Base-by-base conservation (phyloP, 2,888 invertebrate species). In the Epinotia demarniana region DNA sequence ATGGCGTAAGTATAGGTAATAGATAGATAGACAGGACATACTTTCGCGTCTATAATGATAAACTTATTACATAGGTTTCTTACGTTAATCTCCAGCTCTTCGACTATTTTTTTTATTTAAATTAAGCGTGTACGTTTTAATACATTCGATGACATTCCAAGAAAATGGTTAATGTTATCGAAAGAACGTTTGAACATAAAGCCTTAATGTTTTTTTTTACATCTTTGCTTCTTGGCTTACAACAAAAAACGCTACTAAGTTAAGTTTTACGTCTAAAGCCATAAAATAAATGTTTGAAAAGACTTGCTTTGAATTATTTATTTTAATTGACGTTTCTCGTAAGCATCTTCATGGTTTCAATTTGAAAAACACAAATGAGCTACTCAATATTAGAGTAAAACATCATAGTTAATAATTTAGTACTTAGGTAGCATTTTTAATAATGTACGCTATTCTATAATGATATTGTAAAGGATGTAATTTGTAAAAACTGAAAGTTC, bases 101-200 rank as follows among this genome's bases (percentile, higher is more conserved):
- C 16, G 16, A 46, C 46, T 19, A 8, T 6, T 46, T 18, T 3
- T 0, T 16, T 19, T 6, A 1, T 11, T 64, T 16, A 1, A 49
- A 23, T 49, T 49, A 49, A 49, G n/a, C 16, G 5, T 16, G 16
- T 49, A n/a, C n/a, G 12, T 49, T 53, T 19, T 27, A 64, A n/a
- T 49, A 53, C 49, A 55, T 39, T 39, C 19, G 16, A 27, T 33
- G 0, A 5, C 33, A 27, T 27, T 18, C 0, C 2, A 43, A 16
- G 16, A 61, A 61, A 33, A 66, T 1, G n/a, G 27, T 27, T 53
- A n/a, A 66, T 27, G 66, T 33, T n/a, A 66, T 53, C n/a, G 53
- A 64, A 64, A 46, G 49, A 27, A 23, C 13, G 43, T 46, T 43
- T 16, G 16, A 53, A 49, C 19, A 16, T 12, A 66, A 66, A 53